Base-by-base conservation (phyloP, 1,140 invertebrate genomes). In the Drosophila littoralis region DNA sequence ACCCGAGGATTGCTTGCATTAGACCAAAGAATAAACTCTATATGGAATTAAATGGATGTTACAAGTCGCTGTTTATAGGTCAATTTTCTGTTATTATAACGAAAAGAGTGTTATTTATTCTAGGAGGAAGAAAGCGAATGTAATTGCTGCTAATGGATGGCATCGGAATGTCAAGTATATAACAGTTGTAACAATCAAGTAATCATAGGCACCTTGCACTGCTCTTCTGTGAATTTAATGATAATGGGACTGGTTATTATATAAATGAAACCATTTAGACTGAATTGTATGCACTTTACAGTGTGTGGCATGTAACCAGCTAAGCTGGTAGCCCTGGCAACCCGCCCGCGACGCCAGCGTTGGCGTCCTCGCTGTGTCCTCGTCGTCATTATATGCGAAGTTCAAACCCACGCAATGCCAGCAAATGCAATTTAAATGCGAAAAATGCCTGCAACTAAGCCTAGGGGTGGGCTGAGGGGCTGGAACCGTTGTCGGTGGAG, bases 381-480 rank as follows among this genome's bases (percentile, higher is more conserved):
- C 42, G 72, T 33, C 67, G 42, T 70, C 55, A 75, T 75, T 78
- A 70, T 55, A 75, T 69, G 52, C 72, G 45, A 75, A 78, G 66
- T 64, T 79, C 83, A 71, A 82, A 55, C 75, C 79, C 82, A 86
- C 83, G 83, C 79, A 67, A 76, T 76, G 61, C 61, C 66, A 55
- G 66, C 67, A 69, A 86, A 80, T 89, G 84, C 84, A 89, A 86
- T 86, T 86, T 86, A 86, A 86, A 88, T 86, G 76, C 79, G 74
- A 68, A 54, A 69, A 86, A 86, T 89, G 73, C 80, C 68, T 88
- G 79, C 48, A 43, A 65, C 36, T 55, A 43, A 69, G 59, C 58
- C 64, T 54, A 61, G 51, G 10, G 17, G 42, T 12, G 13, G 22
- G 22, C 5, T 10, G 33, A 40, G 43, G 22, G 35, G 42, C 9